Evolutionary conservation across 2,113 vertebrate species (phyloP).

Genomic region (Proteles cristata): DNA sequence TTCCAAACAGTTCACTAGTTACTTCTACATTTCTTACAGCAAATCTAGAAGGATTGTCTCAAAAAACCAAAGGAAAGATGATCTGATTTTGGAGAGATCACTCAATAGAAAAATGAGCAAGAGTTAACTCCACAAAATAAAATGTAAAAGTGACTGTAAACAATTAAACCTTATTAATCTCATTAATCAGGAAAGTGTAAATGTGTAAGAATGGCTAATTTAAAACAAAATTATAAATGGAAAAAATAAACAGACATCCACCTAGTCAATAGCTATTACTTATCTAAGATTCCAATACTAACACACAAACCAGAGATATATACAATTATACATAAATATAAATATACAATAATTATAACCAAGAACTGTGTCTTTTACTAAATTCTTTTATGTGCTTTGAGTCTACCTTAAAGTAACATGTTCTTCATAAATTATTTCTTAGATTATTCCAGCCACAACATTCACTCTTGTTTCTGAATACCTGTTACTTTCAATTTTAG

Average conservation of each 20-base stretch:
- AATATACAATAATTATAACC: no score
- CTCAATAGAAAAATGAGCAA: not conserved
- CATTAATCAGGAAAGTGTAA: not conserved
- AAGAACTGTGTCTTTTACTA: no score
- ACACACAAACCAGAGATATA: not conserved
- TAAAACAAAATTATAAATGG: not conserved
- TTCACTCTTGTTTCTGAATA: no score
- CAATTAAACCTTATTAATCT: not conserved
- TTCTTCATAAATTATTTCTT: no score
- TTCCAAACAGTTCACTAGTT: not conserved
- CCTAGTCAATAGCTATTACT: not conserved
- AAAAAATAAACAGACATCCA: not conserved
- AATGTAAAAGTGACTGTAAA: not conserved
- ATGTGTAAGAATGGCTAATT: not conserved
- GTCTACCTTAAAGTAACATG: no score
- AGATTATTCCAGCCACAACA: no score
- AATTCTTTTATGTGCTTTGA: no score
- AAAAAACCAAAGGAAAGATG: not conserved
- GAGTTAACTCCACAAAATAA: not conserved
- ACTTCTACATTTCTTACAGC: not conserved
- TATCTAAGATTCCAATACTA: not conserved
- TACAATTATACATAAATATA: no score
- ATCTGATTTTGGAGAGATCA: not conserved
- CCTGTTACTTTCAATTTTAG: no score
- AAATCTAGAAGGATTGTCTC: not conserved